These are phyloP conservation scores for Galbula dea DNA, from an alignment of 2,113 vertebrate species.

Conservation along the genomic window DNA sequence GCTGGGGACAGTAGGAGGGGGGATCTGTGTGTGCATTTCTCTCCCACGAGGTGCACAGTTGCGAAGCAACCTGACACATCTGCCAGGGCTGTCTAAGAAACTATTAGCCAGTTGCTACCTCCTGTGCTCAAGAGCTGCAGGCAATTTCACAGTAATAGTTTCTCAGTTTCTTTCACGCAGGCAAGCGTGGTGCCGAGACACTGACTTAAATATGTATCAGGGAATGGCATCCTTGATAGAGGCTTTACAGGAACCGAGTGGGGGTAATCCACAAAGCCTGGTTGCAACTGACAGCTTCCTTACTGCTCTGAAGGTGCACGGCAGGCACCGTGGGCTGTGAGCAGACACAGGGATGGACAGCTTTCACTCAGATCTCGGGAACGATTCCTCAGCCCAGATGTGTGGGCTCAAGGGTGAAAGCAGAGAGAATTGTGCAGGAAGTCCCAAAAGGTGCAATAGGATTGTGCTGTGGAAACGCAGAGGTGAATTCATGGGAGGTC, in stretches of 20 bases:
- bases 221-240: slow-evolving; percentile 13
- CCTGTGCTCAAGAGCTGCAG: slow-evolving; percentile 37
- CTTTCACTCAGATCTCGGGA: rapidly evolving
- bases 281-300: not conserved
- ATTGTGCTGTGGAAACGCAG: not conserved
- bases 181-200: not conserved
- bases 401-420: not conserved
- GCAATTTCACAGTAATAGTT: slow-evolving; percentile 51
- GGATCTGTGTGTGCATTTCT: not conserved
- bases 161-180: slow-evolving; percentile 11
- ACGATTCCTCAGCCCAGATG: not conserved
- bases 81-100: slow-evolving; percentile 52
- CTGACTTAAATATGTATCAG: slow-evolving; percentile 1
- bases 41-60: not conserved
- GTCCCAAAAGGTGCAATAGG: not conserved
- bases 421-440: not conserved
- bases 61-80: slow-evolving; percentile 33
- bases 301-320: not conserved
- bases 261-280: slow-evolving; percentile 3
- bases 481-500: not conserved
- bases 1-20: not conserved
- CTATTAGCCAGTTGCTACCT: slow-evolving; percentile 41
- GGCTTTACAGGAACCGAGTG: not conserved
- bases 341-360: not conserved
- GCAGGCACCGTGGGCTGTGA: rapidly evolving